phyloP scores from a whole-genome alignment of 2,113 vertebrate species.

The Indri indri region DNA sequence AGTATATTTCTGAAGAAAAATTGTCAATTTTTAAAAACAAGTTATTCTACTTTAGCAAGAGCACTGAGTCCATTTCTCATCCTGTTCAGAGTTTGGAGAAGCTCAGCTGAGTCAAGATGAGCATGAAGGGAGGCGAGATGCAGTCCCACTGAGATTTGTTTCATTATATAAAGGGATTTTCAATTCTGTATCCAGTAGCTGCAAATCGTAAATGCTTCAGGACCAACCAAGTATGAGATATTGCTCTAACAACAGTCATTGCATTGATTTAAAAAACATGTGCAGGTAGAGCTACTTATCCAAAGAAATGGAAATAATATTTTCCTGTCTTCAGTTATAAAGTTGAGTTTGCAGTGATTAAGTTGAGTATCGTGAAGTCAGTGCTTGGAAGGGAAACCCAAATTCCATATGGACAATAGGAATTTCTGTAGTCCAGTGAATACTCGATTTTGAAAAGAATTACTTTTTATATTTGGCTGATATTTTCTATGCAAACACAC shows the following conservation, averaged over 20 bases:
- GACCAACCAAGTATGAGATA: constrained; percentile 37
- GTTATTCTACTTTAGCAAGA: constrained; percentile 36
- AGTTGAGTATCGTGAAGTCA: background rate
- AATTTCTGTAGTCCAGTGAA: background rate
- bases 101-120: background rate
- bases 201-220: constrained; percentile 53
- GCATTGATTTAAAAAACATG: constrained; percentile 55
- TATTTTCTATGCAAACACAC: background rate
- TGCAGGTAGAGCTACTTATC: background rate
- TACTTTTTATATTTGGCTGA: background rate
- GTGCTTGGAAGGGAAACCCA: background rate
- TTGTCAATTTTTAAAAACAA: background rate
- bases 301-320: constrained; percentile 16
- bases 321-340: background rate
- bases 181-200: constrained; percentile 4
- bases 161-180: constrained; percentile 32
- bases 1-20: constrained; percentile 46
- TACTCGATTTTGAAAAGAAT: background rate
- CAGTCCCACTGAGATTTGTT: constrained; percentile 27
- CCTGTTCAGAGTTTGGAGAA: background rate
- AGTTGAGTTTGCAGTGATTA: background rate
- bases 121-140: background rate
- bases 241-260: constrained; percentile 16
- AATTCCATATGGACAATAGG: background rate
- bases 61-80: background rate